Base-by-base conservation (phyloP, 2,113 vertebrate genomes). In the Callopanchax toddi region DNA sequence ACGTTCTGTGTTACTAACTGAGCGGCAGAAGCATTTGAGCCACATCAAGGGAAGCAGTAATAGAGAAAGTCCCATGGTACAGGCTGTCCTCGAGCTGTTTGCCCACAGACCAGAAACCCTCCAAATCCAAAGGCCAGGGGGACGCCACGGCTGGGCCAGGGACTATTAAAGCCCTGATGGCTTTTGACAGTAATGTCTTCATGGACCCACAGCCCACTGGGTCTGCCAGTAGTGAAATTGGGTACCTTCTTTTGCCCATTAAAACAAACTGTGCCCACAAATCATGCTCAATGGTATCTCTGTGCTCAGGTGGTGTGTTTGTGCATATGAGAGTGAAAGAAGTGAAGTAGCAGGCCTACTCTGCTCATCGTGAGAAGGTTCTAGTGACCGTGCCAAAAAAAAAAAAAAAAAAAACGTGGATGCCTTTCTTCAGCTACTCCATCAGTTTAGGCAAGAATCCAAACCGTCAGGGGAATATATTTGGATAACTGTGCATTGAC, bases 161-260 rank as follows among this genome's bases (percentile, higher is more conserved):
- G 65, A 69, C 86, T 79, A 86, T 90, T 90, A 83, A 88, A 88
- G 53, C 59, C 67, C 71, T 87, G 88, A 92, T 90, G 82, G 76
- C 63, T 85, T 91, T 76, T 89, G 89, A 90, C 91, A 91, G 83
- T 89, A 89, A 92, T 89, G 88, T 93, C 86, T 90, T 86, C 80
- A 83, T 81, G 83, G 76, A 78, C 82, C 80, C 73, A 77, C 76
- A 75, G 71, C 64, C 76, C 53, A 10, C 40, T 26, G 76, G 68
- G 77, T 60, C 67, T 80, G 89, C 85, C 89, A 90, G 89, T 71
- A 79, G 80, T 74, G 78, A 62, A 81, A 83, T 82, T 73, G 74
- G 87, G 85, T 86, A 72, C 84, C 84, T 85, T 64, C 66, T 86
- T 71, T 83, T 86, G 81, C 86, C 90, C 79, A 87, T 91, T 86